Base-by-base conservation (phyloP, 2,797 vertebrate genomes). In the Dicrostonyx torquatus region DNA sequence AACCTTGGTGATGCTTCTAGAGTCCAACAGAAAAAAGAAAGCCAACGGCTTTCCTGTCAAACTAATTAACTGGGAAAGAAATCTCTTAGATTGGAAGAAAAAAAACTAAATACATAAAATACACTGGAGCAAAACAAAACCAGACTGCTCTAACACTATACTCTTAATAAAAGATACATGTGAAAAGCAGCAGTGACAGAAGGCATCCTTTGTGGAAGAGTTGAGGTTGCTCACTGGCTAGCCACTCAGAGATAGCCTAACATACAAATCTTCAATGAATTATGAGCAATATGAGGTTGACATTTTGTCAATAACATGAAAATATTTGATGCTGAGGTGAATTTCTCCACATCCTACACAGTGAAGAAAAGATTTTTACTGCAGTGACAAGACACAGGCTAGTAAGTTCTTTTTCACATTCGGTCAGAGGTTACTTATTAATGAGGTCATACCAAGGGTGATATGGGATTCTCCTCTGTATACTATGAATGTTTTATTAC, bases 141-240 rank as follows among this genome's bases (percentile, higher is more conserved):
- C 3, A 78, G 40, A 91, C 29, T 43, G 31, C 73, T 93, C 4
- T n/a, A 91, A 43, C 70, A 82, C 22, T 75, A 68, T 13, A 48
- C 26, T 53, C 64, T 72, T 17, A 87, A 78, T 43, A 53, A 88
- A 94, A 94, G 43, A 76, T 50, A 91, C 26, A 22, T 53, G 84
- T 89, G 53, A 87, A 83, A 92, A 87, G 92, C 0, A 55, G 48
- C 43, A 93, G 60, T 92, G 40, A 80, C 50, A 94, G 26, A 95
- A 95, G 76, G 73, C 29, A 29, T 66, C 37, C 12, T 50, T 9
- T 64, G 37, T 80, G 37, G 26, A 80, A 55, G 43, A 60, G 78
- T 17, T 40, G 22, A 55, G 53, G 50, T 12, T 79, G 34, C 53
- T 60, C 78, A 60, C n/a, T 60, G n/a, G 55, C 24, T 37, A 82